Evolutionary conservation across 1,140 invertebrate genomes (phyloP).

Genomic region (Pachyrhynchus sulphureomaculatus): DNA sequence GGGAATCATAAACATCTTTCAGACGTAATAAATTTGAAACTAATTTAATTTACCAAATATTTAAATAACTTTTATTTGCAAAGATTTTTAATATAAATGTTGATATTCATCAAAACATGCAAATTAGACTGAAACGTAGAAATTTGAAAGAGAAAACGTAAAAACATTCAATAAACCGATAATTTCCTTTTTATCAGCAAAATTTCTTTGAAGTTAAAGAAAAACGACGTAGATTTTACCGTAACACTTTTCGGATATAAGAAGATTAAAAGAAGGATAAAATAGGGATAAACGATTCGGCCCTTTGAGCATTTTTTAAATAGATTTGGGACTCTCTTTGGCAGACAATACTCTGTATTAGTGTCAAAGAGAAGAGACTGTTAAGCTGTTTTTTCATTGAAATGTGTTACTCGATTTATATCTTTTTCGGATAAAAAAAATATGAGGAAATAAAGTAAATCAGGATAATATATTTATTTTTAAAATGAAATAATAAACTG

Average conservation of each 20-base stretch:
- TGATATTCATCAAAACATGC: too few species aligned
- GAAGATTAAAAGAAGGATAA: slow-evolving; percentile 20
- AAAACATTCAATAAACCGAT: too few species aligned
- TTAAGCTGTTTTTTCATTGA: slow-evolving; percentile 12
- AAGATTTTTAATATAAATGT: too few species aligned
- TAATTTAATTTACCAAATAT: too few species aligned
- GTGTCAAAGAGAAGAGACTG: slow-evolving; percentile 16
- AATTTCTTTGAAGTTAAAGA: background rate
- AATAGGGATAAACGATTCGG: slow-evolving; percentile 19
- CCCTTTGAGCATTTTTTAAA: slow-evolving; percentile 26
- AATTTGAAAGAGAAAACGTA: too few species aligned
- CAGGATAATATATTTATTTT: too few species aligned
- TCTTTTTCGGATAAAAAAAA: background rate
- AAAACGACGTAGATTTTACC: slow-evolving; percentile 1
- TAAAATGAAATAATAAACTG: too few species aligned
- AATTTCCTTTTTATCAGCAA: background rate
- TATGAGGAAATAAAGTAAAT: too few species aligned
- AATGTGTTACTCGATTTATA: slow-evolving; percentile 17
- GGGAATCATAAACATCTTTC: too few species aligned
- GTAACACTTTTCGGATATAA: slow-evolving; percentile 3
- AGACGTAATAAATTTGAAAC: too few species aligned
- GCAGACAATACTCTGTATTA: slow-evolving; percentile 17
- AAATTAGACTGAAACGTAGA: too few species aligned
- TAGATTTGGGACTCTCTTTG: slow-evolving; percentile 20
- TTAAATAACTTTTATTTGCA: too few species aligned